These are phyloP conservation scores for Anadara kagoshimensis DNA, from an alignment of 1,140 invertebrate genomes.

Conservation along the genomic window DNA sequence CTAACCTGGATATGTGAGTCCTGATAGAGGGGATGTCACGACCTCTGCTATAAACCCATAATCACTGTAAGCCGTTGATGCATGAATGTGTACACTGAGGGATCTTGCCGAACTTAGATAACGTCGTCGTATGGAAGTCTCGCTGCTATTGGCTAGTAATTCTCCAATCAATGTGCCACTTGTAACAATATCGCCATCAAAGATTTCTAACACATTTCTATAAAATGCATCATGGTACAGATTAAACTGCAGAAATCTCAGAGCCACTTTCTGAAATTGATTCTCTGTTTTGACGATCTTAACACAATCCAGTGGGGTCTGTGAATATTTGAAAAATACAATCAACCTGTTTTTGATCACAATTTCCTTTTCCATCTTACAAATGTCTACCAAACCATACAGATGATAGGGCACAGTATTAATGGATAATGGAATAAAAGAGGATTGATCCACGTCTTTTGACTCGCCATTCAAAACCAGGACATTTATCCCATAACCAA, in stretches of 20 bases:
- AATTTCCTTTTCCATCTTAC: constrained; percentile 94
- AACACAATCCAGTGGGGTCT: constrained; percentile 95
- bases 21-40: constrained; percentile 85
- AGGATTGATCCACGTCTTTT: constrained; percentile 88
- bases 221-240: constrained; percentile 92
- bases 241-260: constrained; percentile 90
- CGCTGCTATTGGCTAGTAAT: constrained; percentile 56
- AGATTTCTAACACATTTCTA: constrained; percentile 89
- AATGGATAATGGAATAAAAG: constrained; percentile 71
- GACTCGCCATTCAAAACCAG: constrained; percentile 94
- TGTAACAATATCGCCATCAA: constrained; percentile 95
- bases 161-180: constrained; percentile 78
- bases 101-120: constrained; percentile 52
- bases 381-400: constrained; percentile 97
- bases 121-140: constrained; percentile 32
- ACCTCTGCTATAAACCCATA: constrained; percentile 99
- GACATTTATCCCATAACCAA: constrained; percentile 92
- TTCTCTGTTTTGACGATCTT: constrained; percentile 86
- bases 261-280: constrained; percentile 55
- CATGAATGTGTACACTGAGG: constrained; percentile 92
- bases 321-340: constrained; percentile 98
- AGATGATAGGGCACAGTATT: constrained; percentile 93
- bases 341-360: constrained; percentile 91
- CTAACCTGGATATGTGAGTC: constrained; percentile 64
- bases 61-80: constrained; percentile 92